A percentile compares a stretch with the other conserved stretches of the same genome.
phyloP scores from a whole-genome alignment of 2,888 invertebrate species.

The Trissoscelio sp. region DNA sequence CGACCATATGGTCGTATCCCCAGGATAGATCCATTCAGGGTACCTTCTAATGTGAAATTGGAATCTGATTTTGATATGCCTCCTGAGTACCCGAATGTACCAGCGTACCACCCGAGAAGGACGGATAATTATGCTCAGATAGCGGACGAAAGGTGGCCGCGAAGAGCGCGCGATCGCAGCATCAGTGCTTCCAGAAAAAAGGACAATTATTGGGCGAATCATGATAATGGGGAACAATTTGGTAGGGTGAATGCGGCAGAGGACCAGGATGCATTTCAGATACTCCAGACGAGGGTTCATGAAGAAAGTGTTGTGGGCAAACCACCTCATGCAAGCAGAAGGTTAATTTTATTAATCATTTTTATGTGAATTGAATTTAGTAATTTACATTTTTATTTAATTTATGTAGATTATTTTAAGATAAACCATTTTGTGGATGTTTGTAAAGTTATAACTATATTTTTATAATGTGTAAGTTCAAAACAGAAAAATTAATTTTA shows the following conservation, averaged over 20 bases:
- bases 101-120: constrained; percentile 76
- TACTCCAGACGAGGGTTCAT: constrained; percentile 77
- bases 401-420: too few species aligned
- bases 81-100: constrained; percentile 84
- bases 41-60: constrained; percentile 80
- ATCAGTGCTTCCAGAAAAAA: constrained; percentile 75
- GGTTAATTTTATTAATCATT: constrained; percentile 72
- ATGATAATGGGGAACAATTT: constrained; percentile 76
- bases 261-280: constrained; percentile 79
- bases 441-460: too few species aligned
- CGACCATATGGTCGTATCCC: constrained; percentile 77
- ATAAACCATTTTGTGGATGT: too few species aligned
- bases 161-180: constrained; percentile 75
- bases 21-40: constrained; percentile 78
- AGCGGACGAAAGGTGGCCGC: constrained; percentile 71
- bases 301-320: constrained; percentile 78
- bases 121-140: constrained; percentile 47
- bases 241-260: constrained; percentile 75
- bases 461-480: too few species aligned
- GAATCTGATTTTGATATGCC: constrained; percentile 82
- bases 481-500: too few species aligned
- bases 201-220: constrained; percentile 78
- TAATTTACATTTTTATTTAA: too few species aligned
- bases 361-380: too few species aligned
- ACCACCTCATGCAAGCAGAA: constrained; percentile 77